Percentiles rank a stretch among this genome's conserved stretches.
Conservation (phyloP, 2,888 invertebrate species). For the Melolontha melolontha region DNA sequence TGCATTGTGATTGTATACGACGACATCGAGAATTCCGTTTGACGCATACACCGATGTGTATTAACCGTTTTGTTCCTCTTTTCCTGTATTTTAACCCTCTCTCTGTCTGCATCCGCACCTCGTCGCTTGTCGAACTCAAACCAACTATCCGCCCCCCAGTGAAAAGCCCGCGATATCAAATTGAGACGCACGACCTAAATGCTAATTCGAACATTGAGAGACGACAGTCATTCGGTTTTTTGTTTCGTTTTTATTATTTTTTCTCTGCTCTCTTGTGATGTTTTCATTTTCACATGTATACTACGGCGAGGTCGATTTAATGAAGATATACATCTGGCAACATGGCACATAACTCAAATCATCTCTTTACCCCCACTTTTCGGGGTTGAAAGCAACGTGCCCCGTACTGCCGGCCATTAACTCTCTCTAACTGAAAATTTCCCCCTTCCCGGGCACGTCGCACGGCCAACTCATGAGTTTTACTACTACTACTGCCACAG, state of each 20-base stretch:
- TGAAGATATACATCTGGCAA: slow-evolving; percentile 46
- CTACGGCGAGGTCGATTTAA: slow-evolving; percentile 38
- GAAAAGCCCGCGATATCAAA: slow-evolving; percentile 56
- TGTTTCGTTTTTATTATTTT: slow-evolving; percentile 1
- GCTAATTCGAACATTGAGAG: slow-evolving; percentile 57
- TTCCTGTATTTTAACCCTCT: slow-evolving; percentile 3
- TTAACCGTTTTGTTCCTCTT: slow-evolving; percentile 27
- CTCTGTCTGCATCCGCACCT: slow-evolving; percentile 2
- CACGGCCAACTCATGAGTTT: slow-evolving; percentile 24
- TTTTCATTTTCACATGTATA: slow-evolving; percentile 23
- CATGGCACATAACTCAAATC: slow-evolving; percentile 50
- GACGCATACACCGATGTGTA: slow-evolving; percentile 50
- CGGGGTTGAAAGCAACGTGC: slow-evolving; percentile 49
- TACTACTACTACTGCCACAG: slow-evolving; percentile 15
- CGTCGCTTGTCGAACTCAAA: no score
- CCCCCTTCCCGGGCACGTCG: slow-evolving; percentile 28
- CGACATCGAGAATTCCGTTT: slow-evolving; percentile 59
- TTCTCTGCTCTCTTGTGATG: slow-evolving; percentile 8
- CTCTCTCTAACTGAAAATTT: slow-evolving; percentile 44
- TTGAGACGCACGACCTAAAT: slow-evolving; percentile 60
- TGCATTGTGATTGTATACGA: slow-evolving; percentile 66
- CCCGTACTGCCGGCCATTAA: slow-evolving; percentile 51
- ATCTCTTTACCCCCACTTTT: slow-evolving; percentile 49
- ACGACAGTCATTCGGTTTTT: not conserved
- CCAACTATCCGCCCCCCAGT: no score